These are phyloP conservation scores for Hetaerina americana DNA, from an alignment of 1,140 invertebrate species.

Conservation along the genomic window DNA sequence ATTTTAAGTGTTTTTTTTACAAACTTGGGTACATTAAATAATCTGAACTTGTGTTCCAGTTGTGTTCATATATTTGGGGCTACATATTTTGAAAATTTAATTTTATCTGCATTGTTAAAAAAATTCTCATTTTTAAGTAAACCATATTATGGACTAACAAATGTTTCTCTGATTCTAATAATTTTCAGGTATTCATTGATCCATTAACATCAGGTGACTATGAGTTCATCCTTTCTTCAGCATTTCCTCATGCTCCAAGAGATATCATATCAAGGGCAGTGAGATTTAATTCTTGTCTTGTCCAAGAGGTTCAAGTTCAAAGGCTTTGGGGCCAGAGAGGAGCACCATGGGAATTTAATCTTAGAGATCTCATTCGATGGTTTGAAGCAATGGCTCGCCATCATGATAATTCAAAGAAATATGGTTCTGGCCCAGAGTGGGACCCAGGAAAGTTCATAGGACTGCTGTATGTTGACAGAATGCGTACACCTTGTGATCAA, in stretches of 20 bases:
- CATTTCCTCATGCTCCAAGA: slow-evolving; percentile 31
- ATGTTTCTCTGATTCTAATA: too few species aligned
- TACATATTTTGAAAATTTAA: too few species aligned
- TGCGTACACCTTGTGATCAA: slow-evolving; percentile 62
- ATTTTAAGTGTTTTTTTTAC: too few species aligned
- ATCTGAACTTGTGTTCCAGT: too few species aligned
- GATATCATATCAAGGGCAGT: slow-evolving; percentile 57
- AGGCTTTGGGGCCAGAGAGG: slow-evolving; percentile 59
- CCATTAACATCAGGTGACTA: slow-evolving; percentile 66
- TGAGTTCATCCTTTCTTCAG: slow-evolving; percentile 34
- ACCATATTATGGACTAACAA: too few species aligned
- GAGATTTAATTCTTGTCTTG: slow-evolving; percentile 59
- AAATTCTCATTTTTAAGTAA: too few species aligned
- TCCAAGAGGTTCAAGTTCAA: slow-evolving; percentile 43
- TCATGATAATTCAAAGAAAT: slow-evolving; percentile 12
- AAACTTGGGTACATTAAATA: too few species aligned
- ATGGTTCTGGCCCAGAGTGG: slow-evolving; percentile 1
- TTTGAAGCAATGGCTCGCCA: slow-evolving; percentile 47
- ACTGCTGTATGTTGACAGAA: slow-evolving; percentile 67
- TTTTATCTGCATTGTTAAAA: too few species aligned
- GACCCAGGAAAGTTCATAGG: slow-evolving; percentile 53
- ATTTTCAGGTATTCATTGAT: slow-evolving; percentile 63
- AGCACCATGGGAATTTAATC: slow-evolving; percentile 92
- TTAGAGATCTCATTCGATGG: slow-evolving; percentile 90
- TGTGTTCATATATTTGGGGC: too few species aligned